Percentiles rank a stretch among this genome's conserved stretches.
Evolutionary conservation across 37 sponge, comb jelly and placozoan genomes (phyloP).

Genomic region (Spongilla lacustris): DNA sequence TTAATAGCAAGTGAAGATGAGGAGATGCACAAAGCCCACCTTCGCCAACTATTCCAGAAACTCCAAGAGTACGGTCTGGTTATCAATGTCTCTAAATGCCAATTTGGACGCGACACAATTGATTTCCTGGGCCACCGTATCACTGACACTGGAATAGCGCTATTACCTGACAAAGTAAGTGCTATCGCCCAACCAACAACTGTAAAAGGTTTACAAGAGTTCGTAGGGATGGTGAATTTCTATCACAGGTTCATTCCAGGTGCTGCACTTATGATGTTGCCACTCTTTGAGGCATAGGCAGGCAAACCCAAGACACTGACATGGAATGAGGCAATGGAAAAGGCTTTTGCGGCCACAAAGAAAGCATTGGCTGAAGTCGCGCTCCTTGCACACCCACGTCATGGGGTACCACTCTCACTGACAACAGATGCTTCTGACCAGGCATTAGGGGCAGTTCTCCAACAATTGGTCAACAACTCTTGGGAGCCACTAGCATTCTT

Average conservation of each 20-base stretch:
- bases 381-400: too few relatives aligned
- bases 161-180: conserved; percentile 7
- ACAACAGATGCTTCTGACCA: too few relatives aligned
- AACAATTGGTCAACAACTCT: too few relatives aligned
- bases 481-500: too few relatives aligned
- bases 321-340: conserved; percentile 9
- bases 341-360: background rate
- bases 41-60: too few relatives aligned
- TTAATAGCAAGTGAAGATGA: too few relatives aligned
- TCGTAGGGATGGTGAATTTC: conserved; percentile 8
- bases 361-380: too few relatives aligned
- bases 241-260: conserved; percentile 2
- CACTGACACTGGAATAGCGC: background rate
- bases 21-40: too few relatives aligned
- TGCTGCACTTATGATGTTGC: conserved; percentile 18
- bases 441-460: too few relatives aligned
- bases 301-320: conserved; percentile 18
- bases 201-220: conserved; percentile 17
- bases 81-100: too few relatives aligned
- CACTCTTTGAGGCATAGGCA: conserved; percentile 19
- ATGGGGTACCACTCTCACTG: too few relatives aligned
- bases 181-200: conserved; percentile 13
- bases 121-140: conserved; percentile 10
- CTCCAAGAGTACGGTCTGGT: too few relatives aligned
- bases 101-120: background rate